Conservation (phyloP, 1,140 invertebrate species). For the Maconellicoccus hirsutus region DNA sequence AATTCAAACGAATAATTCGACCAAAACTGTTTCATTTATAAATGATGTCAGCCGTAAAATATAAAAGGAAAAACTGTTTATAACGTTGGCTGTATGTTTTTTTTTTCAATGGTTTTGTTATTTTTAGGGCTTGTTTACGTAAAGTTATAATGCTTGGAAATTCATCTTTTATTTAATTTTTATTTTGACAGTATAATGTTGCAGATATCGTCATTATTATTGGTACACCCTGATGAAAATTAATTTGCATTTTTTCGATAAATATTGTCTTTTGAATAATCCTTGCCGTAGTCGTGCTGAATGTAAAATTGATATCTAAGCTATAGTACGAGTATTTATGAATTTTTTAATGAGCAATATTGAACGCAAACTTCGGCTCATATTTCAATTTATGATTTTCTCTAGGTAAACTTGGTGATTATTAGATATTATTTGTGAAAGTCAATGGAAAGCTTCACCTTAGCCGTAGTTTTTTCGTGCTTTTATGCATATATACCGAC, state of each 20-base stretch:
- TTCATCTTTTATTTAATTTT: neutral
- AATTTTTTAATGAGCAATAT: no score
- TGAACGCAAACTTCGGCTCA: no score
- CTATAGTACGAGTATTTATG: no score
- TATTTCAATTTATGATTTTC: no score
- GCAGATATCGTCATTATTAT: neutral
- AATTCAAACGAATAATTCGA: no score
- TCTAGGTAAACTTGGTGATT: no score
- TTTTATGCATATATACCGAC: no score
- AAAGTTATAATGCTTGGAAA: neutral
- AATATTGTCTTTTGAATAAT: neutral
- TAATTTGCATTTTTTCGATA: neutral
- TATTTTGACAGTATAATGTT: conserved; percentile 1
- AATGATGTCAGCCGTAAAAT: neutral
- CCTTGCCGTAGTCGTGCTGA: no score
- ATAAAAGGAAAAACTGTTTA: neutral
- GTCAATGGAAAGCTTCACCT: no score
- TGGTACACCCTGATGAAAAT: neutral
- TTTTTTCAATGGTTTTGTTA: neutral
- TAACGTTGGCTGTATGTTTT: neutral
- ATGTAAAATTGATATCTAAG: no score
- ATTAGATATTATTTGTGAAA: no score
- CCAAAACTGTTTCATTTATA: neutral
- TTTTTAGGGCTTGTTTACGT: neutral
- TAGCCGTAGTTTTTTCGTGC: no score